Base-by-base conservation (phyloP, 2,888 invertebrate genomes). In the Strigamia transsilvanica region DNA sequence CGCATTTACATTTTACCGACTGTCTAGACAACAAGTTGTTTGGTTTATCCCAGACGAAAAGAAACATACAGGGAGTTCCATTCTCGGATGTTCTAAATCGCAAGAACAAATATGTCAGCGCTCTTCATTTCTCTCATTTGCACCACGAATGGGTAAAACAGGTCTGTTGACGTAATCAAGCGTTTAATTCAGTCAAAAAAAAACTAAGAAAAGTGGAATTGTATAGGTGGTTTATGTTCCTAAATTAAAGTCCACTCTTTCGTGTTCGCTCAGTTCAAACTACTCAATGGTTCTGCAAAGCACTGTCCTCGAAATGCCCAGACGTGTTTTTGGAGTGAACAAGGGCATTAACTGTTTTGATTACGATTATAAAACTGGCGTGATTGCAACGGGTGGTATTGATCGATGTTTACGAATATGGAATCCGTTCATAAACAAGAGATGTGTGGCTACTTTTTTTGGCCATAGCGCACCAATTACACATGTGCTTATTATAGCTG, bases 101-200 rank as follows among this genome's bases (percentile, higher is more conserved):
- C 9, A 18, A 41, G 18, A 21, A 46, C 18, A 41, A 42, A 80
- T 42, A 4, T n/a, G 80, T 80, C 18, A 42, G 5, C 6, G 18
- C 21, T 38, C 34, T 46, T 12, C 21, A 80, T 5, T 80, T 46
- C 42, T 3, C 38, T 6, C 10, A 3, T 6, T 7, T 80, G 15
- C 80, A 80, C 42, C 46, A 46, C 0, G 80, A 80, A 18, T 61
- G 80, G 61, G 80, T 80, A 15, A 80, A 80, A 80, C 61, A 80
- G 38, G 80, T 80, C 38, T 7, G 38, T 1, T 38, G 10, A 9
- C 10, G 38, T 38, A 38, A 80, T 27, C 32, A 21, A 66, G 7
- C 12, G 6, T 66, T 66, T 21, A 21, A 6, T 21, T 21, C 0
- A 66, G n/a, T n/a, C n/a, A 66, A 66, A 0, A 0, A 18, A n/a